Evolutionary conservation across 2,113 vertebrate species (phyloP).

Genomic region (Triplophysa siluroides): DNA sequence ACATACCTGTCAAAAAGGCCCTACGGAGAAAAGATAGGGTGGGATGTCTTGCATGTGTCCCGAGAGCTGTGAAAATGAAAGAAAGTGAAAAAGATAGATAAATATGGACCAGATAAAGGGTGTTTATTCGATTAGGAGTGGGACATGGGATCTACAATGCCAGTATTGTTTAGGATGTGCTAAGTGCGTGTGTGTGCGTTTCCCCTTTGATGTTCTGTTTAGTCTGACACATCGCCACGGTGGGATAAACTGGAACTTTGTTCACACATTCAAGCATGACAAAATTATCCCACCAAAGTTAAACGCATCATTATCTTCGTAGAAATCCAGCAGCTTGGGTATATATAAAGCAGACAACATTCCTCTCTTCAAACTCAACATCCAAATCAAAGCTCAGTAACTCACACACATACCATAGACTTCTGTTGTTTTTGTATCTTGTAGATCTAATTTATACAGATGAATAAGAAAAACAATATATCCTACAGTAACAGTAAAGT

Average conservation of each 20-base stretch:
- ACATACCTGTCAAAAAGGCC: conserved; percentile 31
- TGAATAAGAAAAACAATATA: too few relatives aligned
- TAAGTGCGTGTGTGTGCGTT: conserved; percentile 8
- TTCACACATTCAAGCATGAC: neutral
- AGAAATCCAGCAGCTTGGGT: neutral
- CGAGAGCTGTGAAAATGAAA: conserved; percentile 38
- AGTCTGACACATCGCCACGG: conserved; percentile 24
- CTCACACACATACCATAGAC: neutral
- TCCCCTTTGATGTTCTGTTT: conserved; percentile 45
- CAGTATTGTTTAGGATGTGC: conserved; percentile 21
- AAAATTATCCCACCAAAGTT: neutral
- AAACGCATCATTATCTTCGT: neutral
- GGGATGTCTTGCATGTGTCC: neutral
- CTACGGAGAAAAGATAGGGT: conserved; percentile 20
- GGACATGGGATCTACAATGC: conserved; percentile 17
- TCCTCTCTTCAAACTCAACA: neutral
- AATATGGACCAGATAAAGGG: conserved; percentile 49
- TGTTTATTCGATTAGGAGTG: conserved; percentile 39
- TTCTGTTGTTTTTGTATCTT: neutral
- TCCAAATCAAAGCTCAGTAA: conserved; percentile 29
- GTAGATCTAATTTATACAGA: too few relatives aligned
- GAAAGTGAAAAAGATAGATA: conserved; percentile 52
- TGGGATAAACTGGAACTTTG: conserved; percentile 3
- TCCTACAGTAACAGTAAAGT: too few relatives aligned
- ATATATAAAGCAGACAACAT: neutral